Conservation (phyloP, 2,888 invertebrate genomes). For the Drosophila fulvimacula region DNA sequence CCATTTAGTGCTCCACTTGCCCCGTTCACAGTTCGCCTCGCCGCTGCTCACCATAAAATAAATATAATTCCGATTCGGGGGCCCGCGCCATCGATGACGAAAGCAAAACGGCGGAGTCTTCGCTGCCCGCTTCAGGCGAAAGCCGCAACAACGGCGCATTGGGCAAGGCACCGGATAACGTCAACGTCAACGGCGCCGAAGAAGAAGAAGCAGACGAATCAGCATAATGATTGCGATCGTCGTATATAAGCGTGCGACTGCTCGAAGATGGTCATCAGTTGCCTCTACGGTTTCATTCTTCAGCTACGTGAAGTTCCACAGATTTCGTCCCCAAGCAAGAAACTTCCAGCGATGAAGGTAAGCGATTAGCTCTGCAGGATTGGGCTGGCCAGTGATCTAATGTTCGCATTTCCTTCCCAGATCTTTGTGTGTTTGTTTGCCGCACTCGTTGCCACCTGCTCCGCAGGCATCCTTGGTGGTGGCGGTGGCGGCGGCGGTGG, state of each 20-base stretch:
- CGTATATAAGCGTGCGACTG: conserved; percentile 57
- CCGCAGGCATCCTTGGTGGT: conserved; percentile 67
- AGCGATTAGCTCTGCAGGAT: conserved; percentile 4
- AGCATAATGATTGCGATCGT: conserved; percentile 29
- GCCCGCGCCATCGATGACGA: conserved; percentile 65
- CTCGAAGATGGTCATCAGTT: conserved; percentile 66
- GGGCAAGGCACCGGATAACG: conserved; percentile 52
- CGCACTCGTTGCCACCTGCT: conserved; percentile 65
- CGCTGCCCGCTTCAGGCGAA: conserved; percentile 45
- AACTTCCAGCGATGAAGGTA: conserved; percentile 79
- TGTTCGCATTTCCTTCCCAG: conserved; percentile 24
- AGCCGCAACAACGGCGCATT: conserved; percentile 49
- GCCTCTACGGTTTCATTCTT: conserved; percentile 54
- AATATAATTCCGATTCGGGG: conserved; percentile 13
- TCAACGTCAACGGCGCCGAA: background rate
- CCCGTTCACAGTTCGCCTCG: background rate
- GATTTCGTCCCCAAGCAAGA: conserved; percentile 69
- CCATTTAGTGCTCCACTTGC: conserved; percentile 30
- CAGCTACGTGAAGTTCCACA: conserved; percentile 70
- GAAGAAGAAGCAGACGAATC: background rate
- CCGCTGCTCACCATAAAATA: background rate
- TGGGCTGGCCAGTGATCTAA: background rate
- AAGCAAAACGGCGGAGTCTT: conserved; percentile 40
- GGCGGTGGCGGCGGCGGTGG: conserved; percentile 60
- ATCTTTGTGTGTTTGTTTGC: conserved; percentile 72